phyloP scores from a whole-genome alignment of 1,140 invertebrate species.

The Lepidurus packardi region DNA sequence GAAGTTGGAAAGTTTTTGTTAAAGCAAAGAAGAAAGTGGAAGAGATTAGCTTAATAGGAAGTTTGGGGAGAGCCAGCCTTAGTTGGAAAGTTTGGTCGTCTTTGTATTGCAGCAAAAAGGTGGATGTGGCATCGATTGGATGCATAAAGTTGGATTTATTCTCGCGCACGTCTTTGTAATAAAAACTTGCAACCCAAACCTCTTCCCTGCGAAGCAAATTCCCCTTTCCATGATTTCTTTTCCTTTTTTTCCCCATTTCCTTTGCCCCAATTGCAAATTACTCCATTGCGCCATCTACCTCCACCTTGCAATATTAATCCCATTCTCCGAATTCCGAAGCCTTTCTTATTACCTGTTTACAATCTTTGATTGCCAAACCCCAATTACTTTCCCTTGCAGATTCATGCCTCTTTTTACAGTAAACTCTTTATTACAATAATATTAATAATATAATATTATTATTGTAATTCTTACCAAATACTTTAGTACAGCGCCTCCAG shows the following conservation, averaged over 20 bases:
- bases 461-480: no score
- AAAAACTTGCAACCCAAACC: background rate
- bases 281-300: no score
- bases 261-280: background rate
- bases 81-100: slow-evolving; percentile 4
- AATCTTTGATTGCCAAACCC: no score
- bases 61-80: background rate
- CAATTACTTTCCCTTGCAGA: no score
- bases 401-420: no score
- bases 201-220: background rate
- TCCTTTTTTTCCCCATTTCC: background rate
- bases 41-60: slow-evolving; percentile 10
- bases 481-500: no score
- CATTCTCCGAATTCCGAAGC: no score
- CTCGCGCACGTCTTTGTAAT: slow-evolving; percentile 14
- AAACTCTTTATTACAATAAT: no score
- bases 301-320: no score
- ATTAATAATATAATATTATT: no score
- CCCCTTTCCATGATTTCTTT: background rate
- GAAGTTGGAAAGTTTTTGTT: background rate
- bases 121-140: slow-evolving; percentile 14
- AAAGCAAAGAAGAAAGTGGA: background rate
- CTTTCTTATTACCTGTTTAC: no score
- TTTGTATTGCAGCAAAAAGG: background rate
- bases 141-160: slow-evolving; percentile 19